phyloP scores from a whole-genome alignment of 2,888 invertebrate genomes.

The Rhodophaea formosa region DNA sequence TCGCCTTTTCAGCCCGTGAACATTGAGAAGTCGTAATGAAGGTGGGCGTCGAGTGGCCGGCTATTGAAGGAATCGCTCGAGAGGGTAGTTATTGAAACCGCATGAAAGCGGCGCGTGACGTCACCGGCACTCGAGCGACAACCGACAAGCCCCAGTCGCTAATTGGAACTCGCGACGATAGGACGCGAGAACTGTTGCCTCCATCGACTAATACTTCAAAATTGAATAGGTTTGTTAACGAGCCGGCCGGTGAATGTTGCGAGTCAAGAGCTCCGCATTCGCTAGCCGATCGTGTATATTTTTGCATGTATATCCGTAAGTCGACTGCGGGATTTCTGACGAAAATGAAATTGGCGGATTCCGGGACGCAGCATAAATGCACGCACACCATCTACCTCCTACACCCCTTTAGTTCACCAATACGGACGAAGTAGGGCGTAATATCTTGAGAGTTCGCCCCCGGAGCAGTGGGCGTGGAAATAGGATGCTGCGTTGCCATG shows the following conservation, averaged over 20 bases:
- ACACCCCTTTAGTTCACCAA: constrained; percentile 79
- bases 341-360: constrained; percentile 56
- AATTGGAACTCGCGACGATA: constrained; percentile 77
- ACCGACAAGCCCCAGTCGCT: constrained; percentile 73
- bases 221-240: constrained; percentile 78
- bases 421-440: constrained; percentile 78
- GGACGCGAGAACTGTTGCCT: constrained; percentile 76
- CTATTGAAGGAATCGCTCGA: constrained; percentile 74
- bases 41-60: constrained; percentile 75
- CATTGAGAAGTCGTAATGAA: constrained; percentile 74
- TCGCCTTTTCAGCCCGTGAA: constrained; percentile 65
- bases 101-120: constrained; percentile 76
- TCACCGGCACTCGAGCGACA: constrained; percentile 66
- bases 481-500: constrained; percentile 83
- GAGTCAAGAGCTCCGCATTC: constrained; percentile 49
- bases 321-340: constrained; percentile 39
- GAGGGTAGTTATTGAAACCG: constrained; percentile 79
- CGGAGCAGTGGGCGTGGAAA: constrained; percentile 81
- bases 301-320: constrained; percentile 37
- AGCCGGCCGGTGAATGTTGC: constrained; percentile 72
- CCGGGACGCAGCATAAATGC: constrained; percentile 51
- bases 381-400: constrained; percentile 61
- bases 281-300: constrained; percentile 36
- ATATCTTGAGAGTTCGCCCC: constrained; percentile 79
- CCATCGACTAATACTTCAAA: constrained; percentile 78